Base-by-base conservation (phyloP, 2,797 vertebrate species). In the Netta rufina region DNA sequence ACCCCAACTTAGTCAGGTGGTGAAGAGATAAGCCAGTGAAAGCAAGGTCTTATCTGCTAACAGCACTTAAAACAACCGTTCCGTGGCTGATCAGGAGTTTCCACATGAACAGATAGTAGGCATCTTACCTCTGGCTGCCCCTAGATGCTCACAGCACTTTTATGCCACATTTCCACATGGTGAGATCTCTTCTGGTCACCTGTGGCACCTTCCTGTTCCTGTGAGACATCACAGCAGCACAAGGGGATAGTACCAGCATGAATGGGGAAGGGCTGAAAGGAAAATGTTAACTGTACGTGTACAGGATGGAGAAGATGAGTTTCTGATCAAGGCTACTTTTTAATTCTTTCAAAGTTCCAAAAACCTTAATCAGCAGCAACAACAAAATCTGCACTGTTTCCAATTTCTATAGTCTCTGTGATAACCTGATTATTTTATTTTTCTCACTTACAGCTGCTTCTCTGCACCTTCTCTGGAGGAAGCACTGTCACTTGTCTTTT, bases 351-450 rank as follows among this genome's bases (percentile, higher is more conserved):
- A 51, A 86, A 58, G 20, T 17, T 90, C 43, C 5, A 2, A 65
- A 87, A 61, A 13, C 19, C 21, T 49, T 57, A 14, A 71, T 71
- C 79, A 84, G n/a, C 53, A 83, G 14, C 0, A 2, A 69, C 85
- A 70, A 84, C 39, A 61, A 64, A 57, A 69, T 61, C 76, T 66
- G 30, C 10, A 11, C 22, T 92, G 89, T 79, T 94, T 91, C 64
- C 72, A 76, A 51, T 71, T 95, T 86, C 87, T 88, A 13, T 74
- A 62, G 15, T 66, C 56, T 84, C 32, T 74, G 39, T 80, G 90
- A 94, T 89, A 73, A 84, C 66, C 77, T 91, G 95, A 93, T 92
- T 96, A 91, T 87, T 95, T 92, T 74, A 67, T 95, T 33, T 66
- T 43, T 67, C 73, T 73, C 54, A 30, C 74, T 80, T 74, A 49